phyloP scores from a whole-genome alignment of 2,797 vertebrate genomes.

The Scleropages formosus region DNA sequence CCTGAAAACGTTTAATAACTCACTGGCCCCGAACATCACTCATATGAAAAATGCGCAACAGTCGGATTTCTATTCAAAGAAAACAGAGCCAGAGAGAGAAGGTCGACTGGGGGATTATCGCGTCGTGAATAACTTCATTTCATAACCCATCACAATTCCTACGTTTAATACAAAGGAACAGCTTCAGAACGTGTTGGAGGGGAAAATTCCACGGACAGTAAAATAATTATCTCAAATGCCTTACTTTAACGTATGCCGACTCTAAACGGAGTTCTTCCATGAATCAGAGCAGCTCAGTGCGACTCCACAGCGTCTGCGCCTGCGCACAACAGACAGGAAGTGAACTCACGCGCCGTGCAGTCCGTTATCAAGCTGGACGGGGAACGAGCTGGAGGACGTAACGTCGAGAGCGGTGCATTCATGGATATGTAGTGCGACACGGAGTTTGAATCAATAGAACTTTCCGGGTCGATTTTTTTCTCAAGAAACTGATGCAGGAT shows the following conservation, averaged over 20 bases:
- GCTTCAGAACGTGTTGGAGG: neutral
- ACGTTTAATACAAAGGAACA: neutral
- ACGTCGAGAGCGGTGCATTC: neutral
- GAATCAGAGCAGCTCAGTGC: conserved; percentile 30
- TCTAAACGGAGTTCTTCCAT: conserved; percentile 26
- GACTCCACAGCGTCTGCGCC: conserved; percentile 24
- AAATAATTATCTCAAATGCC: neutral
- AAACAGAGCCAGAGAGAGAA: conserved; percentile 24
- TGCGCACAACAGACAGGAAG: conserved; percentile 38
- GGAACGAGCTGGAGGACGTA: neutral
- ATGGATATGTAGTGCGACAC: neutral
- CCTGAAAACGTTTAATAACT: neutral
- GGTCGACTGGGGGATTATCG: no score
- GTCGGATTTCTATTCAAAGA: conserved; percentile 26
- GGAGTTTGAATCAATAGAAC: neutral
- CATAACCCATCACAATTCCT: conserved; percentile 20
- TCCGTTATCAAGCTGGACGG: conserved; percentile 44
- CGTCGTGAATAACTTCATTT: conserved; percentile 8
- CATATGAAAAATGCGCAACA: conserved; percentile 25
- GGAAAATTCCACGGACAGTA: conserved; percentile 18
- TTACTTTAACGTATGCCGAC: conserved; percentile 35
- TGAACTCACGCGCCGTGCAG: conserved; percentile 44
- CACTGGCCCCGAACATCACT: conserved; percentile 15
- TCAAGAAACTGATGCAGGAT: no score
- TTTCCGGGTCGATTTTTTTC: no score